These are phyloP conservation scores for Elephantulus edwardii DNA, from an alignment of 2,113 vertebrate species.

Conservation along the genomic window DNA sequence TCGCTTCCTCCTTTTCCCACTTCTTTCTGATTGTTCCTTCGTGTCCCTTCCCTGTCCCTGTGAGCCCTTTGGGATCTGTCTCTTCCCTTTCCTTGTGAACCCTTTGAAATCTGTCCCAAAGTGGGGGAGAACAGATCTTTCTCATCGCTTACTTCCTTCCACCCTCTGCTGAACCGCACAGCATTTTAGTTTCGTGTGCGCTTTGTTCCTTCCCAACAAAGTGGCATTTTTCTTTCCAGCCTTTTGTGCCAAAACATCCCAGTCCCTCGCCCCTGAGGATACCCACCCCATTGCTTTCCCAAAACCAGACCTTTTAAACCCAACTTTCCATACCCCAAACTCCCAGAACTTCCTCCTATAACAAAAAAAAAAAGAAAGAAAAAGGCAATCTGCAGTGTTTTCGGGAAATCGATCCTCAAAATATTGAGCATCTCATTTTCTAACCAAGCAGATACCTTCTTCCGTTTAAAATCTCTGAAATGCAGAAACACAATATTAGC, in stretches of 20 bases:
- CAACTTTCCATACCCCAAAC: neutral
- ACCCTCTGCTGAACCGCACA: neutral
- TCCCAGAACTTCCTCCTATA: neutral
- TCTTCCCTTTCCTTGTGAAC: neutral
- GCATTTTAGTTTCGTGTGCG: neutral
- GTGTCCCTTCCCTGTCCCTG: neutral
- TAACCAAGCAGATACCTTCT: neutral
- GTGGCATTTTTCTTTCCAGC: slow-evolving; percentile 7
- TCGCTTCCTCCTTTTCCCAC: neutral
- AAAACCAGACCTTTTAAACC: neutral
- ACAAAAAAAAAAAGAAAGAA: neutral
- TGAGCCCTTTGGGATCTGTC: neutral
- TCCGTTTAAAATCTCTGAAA: neutral
- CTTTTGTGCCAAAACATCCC: neutral
- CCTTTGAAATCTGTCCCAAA: neutral
- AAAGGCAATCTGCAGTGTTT: neutral
- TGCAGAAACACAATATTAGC: neutral
- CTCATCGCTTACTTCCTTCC: neutral
- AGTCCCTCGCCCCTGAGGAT: neutral
- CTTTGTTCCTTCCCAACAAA: slow-evolving; percentile 57
- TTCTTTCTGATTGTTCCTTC: neutral
- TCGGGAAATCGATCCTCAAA: neutral
- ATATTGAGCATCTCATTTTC: neutral
- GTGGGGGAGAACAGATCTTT: neutral
- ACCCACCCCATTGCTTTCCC: neutral